Conservation (phyloP, 37 sponge, comb jelly and placozoan species). For the Oopsacas minuta region DNA sequence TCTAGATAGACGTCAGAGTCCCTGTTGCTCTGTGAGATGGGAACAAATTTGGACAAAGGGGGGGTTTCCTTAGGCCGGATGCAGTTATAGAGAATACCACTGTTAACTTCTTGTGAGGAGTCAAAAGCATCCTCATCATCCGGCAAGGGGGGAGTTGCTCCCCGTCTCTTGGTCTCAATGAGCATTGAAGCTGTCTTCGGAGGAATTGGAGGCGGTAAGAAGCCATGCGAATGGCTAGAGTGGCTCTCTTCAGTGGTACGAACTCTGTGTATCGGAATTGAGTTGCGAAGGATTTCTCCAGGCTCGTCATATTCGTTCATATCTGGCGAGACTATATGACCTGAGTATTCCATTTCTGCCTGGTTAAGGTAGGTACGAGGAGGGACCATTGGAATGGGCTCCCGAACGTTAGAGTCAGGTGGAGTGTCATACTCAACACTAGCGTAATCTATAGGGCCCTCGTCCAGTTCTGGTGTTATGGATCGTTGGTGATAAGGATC, state of each 20-base stretch:
- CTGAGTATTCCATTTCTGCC: constrained; percentile 5
- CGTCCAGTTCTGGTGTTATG: background rate
- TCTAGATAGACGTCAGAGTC: background rate
- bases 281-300: background rate
- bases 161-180: background rate
- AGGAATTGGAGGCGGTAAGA: background rate
- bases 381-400: background rate
- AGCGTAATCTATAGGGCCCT: background rate
- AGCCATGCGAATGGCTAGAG: background rate
- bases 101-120: background rate
- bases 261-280: background rate
- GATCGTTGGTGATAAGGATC: background rate
- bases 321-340: background rate
- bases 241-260: constrained; percentile 7
- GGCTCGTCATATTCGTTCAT: constrained; percentile 9
- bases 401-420: background rate
- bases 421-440: constrained; percentile 13
- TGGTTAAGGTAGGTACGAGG: constrained; percentile 14
- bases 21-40: background rate
- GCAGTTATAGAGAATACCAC: background rate
- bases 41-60: background rate
- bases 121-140: background rate
- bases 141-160: background rate
- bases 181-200: constrained; percentile 8
- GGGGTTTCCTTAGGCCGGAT: background rate